Percentiles rank a stretch among this genome's conserved stretches.
These are phyloP conservation scores for Platyrinchus mystaceus DNA, from an alignment of 2,797 vertebrate genomes.

Conservation along the genomic window DNA sequence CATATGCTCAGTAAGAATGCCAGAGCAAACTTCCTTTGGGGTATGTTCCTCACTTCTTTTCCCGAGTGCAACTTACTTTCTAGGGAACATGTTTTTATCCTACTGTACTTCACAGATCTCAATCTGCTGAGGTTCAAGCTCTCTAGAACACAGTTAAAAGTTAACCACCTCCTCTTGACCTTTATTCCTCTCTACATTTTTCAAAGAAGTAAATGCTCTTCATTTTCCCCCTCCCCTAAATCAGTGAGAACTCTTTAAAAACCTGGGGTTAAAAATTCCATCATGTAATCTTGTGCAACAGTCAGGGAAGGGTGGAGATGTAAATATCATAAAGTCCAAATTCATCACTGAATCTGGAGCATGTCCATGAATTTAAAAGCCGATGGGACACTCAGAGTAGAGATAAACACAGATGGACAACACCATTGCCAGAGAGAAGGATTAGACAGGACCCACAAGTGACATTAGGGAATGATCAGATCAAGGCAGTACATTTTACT, in stretches of 20 bases:
- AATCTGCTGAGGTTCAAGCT: not conserved
- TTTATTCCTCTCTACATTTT: not conserved
- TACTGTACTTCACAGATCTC: not conserved
- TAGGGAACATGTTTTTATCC: not conserved
- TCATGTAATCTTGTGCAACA: conserved; percentile 15
- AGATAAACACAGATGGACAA: conserved; percentile 67
- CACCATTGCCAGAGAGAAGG: conserved; percentile 23
- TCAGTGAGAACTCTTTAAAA: not conserved
- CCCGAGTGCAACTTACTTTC: not conserved
- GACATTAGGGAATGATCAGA: conserved; percentile 1
- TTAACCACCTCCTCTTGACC: not conserved
- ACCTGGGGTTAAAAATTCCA: conserved; percentile 11
- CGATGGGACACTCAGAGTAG: not conserved
- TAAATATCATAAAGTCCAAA: conserved; percentile 47
- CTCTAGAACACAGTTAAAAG: not conserved
- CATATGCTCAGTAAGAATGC: not conserved
- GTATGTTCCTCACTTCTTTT: not conserved
- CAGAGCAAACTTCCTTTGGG: not conserved
- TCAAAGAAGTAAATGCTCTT: not conserved
- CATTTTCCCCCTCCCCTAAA: not conserved
- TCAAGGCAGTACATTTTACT: not conserved
- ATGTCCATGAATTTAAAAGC: conserved; percentile 43
- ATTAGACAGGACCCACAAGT: conserved; percentile 18
- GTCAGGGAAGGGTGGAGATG: conserved; percentile 48
- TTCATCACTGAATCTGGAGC: conserved; percentile 39